Evolutionary conservation across 2,797 vertebrate species (phyloP), one percentile per base, ranked within the genome.

Genomic region (Rallus crepitans): DNA sequence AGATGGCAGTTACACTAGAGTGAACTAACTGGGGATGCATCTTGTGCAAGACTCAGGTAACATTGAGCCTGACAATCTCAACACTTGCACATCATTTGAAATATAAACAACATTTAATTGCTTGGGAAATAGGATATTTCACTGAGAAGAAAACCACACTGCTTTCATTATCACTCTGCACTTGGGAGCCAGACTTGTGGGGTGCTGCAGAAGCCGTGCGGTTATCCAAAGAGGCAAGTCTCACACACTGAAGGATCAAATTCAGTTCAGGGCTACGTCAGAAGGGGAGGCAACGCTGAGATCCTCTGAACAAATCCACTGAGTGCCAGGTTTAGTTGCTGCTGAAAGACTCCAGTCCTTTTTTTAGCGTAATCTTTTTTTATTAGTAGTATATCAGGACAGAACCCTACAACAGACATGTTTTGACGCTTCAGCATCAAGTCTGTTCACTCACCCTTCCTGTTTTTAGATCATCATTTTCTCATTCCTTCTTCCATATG

Each of bases 21-120:
- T 86, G 93, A 97, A 92, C 96, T 97, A 97, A 95, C 94, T 35
- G 6, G 89, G 92, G 84, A 94, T 91, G 80, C 77, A 59, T 97
- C 91, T 94, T 94, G 93, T 95, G 92, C 95, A 97, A 97, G 95
- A 94, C 68, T 97, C 96, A 97, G 97, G 97, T 97, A 97, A 94
- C 95, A 96, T 91, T 87, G 93, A 97, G 91, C 87, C 93, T 97
- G 96, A 95, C 94, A 94, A 95, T 95, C 93, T 96, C 93, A 94
- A 72, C 63, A 85, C 78, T 82, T 94, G 96, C 94, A 91, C 89
- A 68, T 92, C 64, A 0, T 96, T 95, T 97, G 92, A 96, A 97
- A 96, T 97, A 96, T 96, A 97, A 97, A 96, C 97, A 97, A 94
- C 91, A 88, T 96, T 97, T 98, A 97, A 98, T 97, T 97, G 92